These are phyloP conservation scores for Pogoniulus pusillus DNA, from an alignment of 2,797 vertebrate genomes.

Conservation along the genomic window DNA sequence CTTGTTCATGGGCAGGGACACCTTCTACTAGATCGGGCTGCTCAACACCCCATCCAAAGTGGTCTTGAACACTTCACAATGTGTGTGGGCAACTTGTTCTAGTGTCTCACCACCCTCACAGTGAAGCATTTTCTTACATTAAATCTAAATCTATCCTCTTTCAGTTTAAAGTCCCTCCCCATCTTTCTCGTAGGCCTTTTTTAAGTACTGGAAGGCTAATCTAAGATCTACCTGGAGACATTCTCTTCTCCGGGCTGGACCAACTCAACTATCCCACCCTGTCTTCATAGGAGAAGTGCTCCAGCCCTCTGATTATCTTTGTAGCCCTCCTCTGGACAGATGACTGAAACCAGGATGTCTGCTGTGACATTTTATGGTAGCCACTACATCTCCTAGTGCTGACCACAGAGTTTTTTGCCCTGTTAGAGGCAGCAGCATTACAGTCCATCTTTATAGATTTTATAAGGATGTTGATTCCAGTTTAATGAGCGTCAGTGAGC, in stretches of 20 bases:
- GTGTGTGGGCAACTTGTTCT: background rate
- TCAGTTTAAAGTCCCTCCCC: background rate
- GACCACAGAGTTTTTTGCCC: background rate
- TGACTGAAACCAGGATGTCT: background rate
- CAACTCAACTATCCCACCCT: background rate
- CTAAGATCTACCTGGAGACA: background rate
- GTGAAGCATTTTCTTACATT: background rate
- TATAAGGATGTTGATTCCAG: constrained; percentile 43
- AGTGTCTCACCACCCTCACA: background rate
- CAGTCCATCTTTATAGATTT: constrained; percentile 19
- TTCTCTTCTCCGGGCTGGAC: background rate
- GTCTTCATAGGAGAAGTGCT: background rate
- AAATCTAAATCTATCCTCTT: background rate
- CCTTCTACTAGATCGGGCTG: background rate
- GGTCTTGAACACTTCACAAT: background rate
- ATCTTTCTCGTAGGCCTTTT: background rate
- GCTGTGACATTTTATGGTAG: background rate
- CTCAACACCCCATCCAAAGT: background rate
- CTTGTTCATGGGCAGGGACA: background rate
- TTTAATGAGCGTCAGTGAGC: constrained; percentile 52
- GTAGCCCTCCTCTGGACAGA: background rate
- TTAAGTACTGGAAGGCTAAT: background rate
- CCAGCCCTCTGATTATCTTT: background rate
- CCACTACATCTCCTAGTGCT: background rate
- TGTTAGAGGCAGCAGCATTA: background rate